phyloP scores from a whole-genome alignment of 2,888 invertebrate species.

The Galeopsomyia nigrocyanea region DNA sequence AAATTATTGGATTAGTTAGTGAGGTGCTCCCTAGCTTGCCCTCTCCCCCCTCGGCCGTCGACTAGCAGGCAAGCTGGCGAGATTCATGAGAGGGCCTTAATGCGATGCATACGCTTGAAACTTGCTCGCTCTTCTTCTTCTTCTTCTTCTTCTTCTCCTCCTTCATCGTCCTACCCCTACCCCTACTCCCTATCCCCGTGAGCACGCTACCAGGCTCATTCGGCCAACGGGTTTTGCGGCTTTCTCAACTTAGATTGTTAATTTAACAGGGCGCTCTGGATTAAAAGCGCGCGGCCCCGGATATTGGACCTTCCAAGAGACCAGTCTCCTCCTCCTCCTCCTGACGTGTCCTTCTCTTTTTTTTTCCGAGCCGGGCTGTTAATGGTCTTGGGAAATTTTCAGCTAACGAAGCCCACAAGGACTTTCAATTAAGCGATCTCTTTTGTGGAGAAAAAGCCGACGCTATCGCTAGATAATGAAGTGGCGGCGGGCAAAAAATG shows the following conservation, averaged over 20 bases:
- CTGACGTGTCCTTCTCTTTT: not conserved
- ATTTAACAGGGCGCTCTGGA: constrained; percentile 31
- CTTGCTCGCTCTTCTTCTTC: constrained; percentile 23
- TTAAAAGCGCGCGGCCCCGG: constrained; percentile 28
- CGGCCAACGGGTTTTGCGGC: constrained; percentile 36
- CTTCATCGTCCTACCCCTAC: not conserved
- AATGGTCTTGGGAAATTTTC: constrained; percentile 24
- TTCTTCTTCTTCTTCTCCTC: constrained; percentile 2
- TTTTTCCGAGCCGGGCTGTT: constrained; percentile 7
- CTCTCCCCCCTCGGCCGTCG: not conserved
- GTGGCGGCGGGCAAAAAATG: not conserved
- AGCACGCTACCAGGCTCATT: constrained; percentile 11
- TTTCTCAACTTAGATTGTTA: constrained; percentile 44
- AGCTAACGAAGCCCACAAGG: constrained; percentile 3
- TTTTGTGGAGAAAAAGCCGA: constrained; percentile 25
- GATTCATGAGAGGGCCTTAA: constrained; percentile 39
- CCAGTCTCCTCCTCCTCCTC: not conserved
- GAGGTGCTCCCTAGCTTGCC: constrained; percentile 15
- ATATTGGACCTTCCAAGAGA: constrained; percentile 24
- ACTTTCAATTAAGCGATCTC: constrained; percentile 43
- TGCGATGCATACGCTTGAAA: constrained; percentile 45
- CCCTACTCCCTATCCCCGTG: no score
- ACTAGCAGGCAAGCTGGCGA: constrained; percentile 10
- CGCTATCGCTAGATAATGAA: constrained; percentile 7
- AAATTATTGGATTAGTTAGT: constrained; percentile 48